Evolutionary conservation across 1,140 invertebrate genomes (phyloP), one percentile per base, ranked within the genome.

Genomic region (Aphaenogaster rudis): DNA sequence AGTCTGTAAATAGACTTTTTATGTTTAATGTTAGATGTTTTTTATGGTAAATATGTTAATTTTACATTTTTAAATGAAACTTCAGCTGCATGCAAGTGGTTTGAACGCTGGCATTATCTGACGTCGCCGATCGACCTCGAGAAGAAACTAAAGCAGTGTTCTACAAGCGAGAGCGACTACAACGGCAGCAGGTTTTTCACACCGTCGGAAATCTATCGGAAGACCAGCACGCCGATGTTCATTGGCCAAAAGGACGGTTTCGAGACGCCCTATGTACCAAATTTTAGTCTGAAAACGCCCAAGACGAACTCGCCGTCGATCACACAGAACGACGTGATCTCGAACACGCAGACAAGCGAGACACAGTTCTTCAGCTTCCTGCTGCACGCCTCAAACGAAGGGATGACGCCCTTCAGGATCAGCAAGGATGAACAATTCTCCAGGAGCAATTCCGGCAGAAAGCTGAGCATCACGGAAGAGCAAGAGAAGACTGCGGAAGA

Each of bases 201-300:
- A 0, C 91, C 92, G 0, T 91, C 88, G 3, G 91, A 91, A 50
- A 69, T 93, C 15, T 72, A 84, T 7, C 88, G 93, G 21, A 88
- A 91, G 17, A 94, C 93, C 0, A 94, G 93, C 21, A 94, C 93
- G 1, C 93, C 93, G 1, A 93, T 93, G 91, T 21, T 91, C 0
- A 7, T 67, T 0, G 39, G 67, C 0, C 57, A 88, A 36, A 88
- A 87, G 1, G 28, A 11, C 3, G 82, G 17, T 11, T 78, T 88
- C 1, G 63, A 86, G 48, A 90, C 88, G 2, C 88, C 91, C 0
- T 88, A 42, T 7, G 77, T 71, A 0, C 87, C 91, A 11, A 86
- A 87, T 33, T 91, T 92, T 45, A 86, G 74, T 0, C 28, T 93
- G 7, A 93, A 92, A 52, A 93, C 92, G 1, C 89, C 90, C 1